Base-by-base conservation (phyloP, 1,140 invertebrate species). In the Intoshia linei region DNA sequence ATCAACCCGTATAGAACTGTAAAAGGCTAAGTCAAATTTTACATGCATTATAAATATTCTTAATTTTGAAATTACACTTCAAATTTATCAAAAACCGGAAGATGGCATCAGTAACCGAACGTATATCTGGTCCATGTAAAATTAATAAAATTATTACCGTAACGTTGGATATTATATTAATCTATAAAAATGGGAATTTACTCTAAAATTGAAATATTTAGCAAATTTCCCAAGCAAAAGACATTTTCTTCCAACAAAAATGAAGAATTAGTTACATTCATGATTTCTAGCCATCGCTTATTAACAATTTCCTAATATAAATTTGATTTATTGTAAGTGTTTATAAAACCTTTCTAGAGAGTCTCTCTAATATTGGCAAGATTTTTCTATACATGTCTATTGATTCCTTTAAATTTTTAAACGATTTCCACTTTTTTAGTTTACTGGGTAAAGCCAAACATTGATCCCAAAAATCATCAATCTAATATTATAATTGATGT, bases 251-350 rank as follows among this genome's bases (percentile, higher is more conserved):
- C 55, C 33, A 59, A 44, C 40, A 50, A 51, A 45, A 59, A 57
- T 13, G 50, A 48, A 34, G 47, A 51, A 30, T 49, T 49, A 30
- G 55, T 56, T 13, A 56, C 53, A 30, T 49, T 45, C 56, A 59
- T 59, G 21, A 59, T 52, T 43, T 56, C 47, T 10, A 56, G 41
- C 56, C 56, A 59, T 40, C 57, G 56, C 21, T 55, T 50, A 44
- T 54, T 57, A n/a, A 52, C 44, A 23, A 59, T 59, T 47, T 56
- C 55, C 54, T 57, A 40, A 15, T 47, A 44, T 33, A 3, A 37
- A 24, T 30, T n/a, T n/a, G 6, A 3, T 15, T 30, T 30, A 30
- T 17, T 15, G 3, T 30, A 20, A 11, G 11, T n/a, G 30, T 19
- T 32, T 14, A 32, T 19, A 4, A 20, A 44, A 56, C 53, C 50